Evolutionary conservation across 2,888 invertebrate genomes (phyloP), one percentile per base, ranked within the genome.

Genomic region (Mythimna impura): DNA sequence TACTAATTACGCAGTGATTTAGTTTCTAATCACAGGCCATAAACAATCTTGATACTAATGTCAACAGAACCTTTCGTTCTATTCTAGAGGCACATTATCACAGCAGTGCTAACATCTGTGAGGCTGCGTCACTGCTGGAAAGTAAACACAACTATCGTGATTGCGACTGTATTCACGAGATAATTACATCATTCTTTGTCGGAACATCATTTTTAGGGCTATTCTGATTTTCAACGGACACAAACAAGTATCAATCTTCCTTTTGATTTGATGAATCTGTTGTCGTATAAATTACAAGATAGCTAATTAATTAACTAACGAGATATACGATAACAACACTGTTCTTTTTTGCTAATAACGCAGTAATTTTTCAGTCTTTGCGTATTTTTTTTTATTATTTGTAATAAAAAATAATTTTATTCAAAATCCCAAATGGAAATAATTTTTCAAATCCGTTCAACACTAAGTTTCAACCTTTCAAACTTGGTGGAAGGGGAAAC

Each of bases 141-240:
- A 73, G 84, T 79, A 84, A 86, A 86, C 86, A 86, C 14, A 74
- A 81, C 63, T 79, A 82, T 76, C 80, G 50, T 57, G 72, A 76
- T 77, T 55, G 70, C 66, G 66, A 65, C 43, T 58, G 64, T 75
- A 64, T 82, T 76, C 55, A 68, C 43, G 64, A 76, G 71, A 77
- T 73, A 60, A 81, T 85, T 84, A 83, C 75, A 78, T 81, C 74
- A 85, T 72, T 81, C 73, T 77, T 74, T 55, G 66, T 66, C 10
- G 30, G 50, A 60, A 72, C 50, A 61, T 66, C 73, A 73, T 22
- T 58, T 60, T 69, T 81, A 78, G 61, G 40, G 61, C 40, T 14
- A 60, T 60, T 60, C 36, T 60, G 12, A 12, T 34, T 34, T 58
- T 58, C 5, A 12, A 55, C 7, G 58, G 22, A 36, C 12, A 9